Base-by-base conservation (phyloP, 1,140 invertebrate species). In the Bombus terrestris region DNA sequence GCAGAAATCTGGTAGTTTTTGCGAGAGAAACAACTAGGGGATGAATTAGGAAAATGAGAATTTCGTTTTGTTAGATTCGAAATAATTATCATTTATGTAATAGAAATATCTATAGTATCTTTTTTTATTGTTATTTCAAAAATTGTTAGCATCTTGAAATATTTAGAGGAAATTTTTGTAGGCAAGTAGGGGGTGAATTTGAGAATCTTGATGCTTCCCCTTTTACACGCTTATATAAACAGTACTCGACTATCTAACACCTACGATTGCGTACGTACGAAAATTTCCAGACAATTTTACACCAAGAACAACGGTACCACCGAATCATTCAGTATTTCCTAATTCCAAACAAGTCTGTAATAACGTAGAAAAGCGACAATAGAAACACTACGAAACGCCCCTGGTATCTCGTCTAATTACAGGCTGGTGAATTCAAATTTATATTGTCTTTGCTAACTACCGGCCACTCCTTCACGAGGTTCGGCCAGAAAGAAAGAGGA, bases 371-470 rank as follows among this genome's bases (percentile, higher is more conserved):
- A 25, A 62, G 32, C 81, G 76, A 69, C 73, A 62, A 64, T 43
- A 83, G 64, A 74, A 78, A 81, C 74, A 74, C 68, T 53, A 64
- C 12, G 85, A 77, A 85, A 87, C 90, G 84, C 88, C 90, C 83
- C 37, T 53, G 73, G 66, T 76, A 89, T 88, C 88, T 86, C 41
- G 39, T n/a, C 83, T 92, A 92, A 92, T 92, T 92, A 91, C 89
- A 86, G 85, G 73, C 82, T 53, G 47, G 47, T 39, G 80, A 72
- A 90, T 91, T 83, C 83, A 87, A 92, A 92, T 92, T 92, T 91
- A 91, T 91, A 91, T 90, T 91, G 86, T 91, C 89, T 83, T 89
- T 90, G 88, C 86, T 92, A 92, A 92, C 83, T 86, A 83, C 87
- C 81, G 78, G 81, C 83, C 90, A 90, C 89, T 90, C 89, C 81